Conservation (phyloP, 2,888 invertebrate genomes). For the Ceramica pisi region DNA sequence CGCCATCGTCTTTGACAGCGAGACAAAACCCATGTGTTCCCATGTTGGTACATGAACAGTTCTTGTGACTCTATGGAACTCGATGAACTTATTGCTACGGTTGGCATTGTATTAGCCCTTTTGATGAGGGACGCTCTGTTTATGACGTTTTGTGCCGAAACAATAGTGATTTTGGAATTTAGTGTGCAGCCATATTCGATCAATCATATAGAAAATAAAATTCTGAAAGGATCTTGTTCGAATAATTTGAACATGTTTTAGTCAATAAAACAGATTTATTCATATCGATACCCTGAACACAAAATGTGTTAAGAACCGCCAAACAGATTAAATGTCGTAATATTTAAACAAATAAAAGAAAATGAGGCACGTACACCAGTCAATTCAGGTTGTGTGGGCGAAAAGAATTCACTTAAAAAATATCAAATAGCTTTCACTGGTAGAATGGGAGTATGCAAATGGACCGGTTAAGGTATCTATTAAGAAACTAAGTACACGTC, state of each 20-base stretch:
- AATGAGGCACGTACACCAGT: conserved; percentile 24
- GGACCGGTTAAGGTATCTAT: conserved; percentile 55
- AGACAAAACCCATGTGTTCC: conserved; percentile 65
- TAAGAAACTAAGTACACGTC: conserved; percentile 58
- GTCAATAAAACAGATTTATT: conserved; percentile 16
- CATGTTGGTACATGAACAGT: conserved; percentile 49
- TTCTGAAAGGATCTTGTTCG: not conserved
- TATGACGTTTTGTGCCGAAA: conserved; percentile 52
- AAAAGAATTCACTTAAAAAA: conserved; percentile 60
- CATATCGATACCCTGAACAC: conserved; percentile 17
- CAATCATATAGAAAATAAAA: conserved; percentile 49
- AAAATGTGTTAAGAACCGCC: conserved; percentile 13
- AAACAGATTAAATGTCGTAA: conserved; percentile 35
- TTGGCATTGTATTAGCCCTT: conserved; percentile 43
- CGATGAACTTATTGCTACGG: conserved; percentile 57
- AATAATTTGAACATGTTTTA: conserved; percentile 10
- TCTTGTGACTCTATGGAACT: conserved; percentile 43
- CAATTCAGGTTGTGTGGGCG: conserved; percentile 50
- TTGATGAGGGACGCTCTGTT: conserved; percentile 61
- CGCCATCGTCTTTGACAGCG: conserved; percentile 61
- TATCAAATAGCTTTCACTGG: conserved; percentile 59
- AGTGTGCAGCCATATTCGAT: conserved; percentile 34
- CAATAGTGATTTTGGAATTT: conserved; percentile 28
- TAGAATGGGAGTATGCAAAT: conserved; percentile 62
- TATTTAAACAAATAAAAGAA: conserved; percentile 41